phyloP scores from a whole-genome alignment of 2,888 invertebrate genomes.

The Spisula subtruncata region DNA sequence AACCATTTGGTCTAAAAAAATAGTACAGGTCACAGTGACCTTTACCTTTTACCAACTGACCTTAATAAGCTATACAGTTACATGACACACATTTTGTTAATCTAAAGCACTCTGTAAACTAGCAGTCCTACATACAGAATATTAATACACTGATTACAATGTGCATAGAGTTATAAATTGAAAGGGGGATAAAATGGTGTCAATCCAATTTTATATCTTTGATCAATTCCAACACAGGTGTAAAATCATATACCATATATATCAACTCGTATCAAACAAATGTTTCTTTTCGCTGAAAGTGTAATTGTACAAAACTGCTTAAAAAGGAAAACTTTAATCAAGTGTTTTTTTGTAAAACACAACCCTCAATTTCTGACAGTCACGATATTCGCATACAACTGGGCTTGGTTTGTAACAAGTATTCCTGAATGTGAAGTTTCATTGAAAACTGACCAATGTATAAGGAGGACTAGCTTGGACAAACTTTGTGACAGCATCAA shows the following conservation, averaged over 20 bases:
- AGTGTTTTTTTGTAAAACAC: too few relatives aligned
- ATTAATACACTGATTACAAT: slow-evolving; percentile 8
- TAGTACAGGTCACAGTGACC: too few relatives aligned
- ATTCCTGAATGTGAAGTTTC: too few relatives aligned
- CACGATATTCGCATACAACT: too few relatives aligned
- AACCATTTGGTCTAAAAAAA: too few relatives aligned
- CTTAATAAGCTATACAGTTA: background rate
- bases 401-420: too few relatives aligned
- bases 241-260: slow-evolving; percentile 1
- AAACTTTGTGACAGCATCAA: too few relatives aligned
- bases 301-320: slow-evolving; percentile 14
- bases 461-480: too few relatives aligned
- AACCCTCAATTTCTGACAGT: too few relatives aligned
- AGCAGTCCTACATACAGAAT: background rate
- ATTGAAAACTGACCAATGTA: too few relatives aligned
- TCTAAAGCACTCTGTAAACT: slow-evolving; percentile 3
- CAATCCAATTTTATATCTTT: slow-evolving; percentile 8
- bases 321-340: background rate
- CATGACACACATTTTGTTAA: background rate
- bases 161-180: background rate
- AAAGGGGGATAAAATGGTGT: background rate
- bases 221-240: slow-evolving; percentile 19
- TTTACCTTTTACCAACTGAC: too few relatives aligned
- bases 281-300: slow-evolving; percentile 24
- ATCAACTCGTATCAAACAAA: slow-evolving; percentile 1